phyloP scores from a whole-genome alignment of 2,113 vertebrate genomes.

The Promerops cafer region DNA sequence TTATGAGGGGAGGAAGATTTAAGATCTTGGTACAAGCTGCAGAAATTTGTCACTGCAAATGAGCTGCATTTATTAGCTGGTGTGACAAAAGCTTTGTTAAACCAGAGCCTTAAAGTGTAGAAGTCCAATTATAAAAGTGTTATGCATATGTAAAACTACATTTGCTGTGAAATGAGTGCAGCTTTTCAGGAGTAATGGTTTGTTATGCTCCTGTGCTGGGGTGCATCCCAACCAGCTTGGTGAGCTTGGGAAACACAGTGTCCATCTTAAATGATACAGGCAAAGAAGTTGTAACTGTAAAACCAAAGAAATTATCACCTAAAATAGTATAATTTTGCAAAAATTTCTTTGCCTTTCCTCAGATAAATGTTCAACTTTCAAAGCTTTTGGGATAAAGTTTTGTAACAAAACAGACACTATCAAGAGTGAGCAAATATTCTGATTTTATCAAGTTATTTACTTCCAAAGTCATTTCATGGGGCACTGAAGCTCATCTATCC shows the following conservation, averaged over 20 bases:
- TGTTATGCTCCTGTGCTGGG: neutral
- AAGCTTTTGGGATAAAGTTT: neutral
- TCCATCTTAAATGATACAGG: neutral
- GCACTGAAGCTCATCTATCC: neutral
- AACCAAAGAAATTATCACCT: neutral
- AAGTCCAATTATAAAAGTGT: neutral
- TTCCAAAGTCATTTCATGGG: neutral
- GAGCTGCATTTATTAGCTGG: neutral
- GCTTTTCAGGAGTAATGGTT: neutral
- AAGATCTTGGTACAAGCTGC: neutral
- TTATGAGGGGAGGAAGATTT: neutral
- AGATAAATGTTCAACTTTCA: neutral
- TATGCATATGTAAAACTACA: neutral
- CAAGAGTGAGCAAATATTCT: neutral
- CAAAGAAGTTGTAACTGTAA: neutral
- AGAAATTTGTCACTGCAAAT: neutral
- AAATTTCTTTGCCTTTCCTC: neutral
- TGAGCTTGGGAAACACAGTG: neutral
- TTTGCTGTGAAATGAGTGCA: neutral
- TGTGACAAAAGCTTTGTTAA: neutral
- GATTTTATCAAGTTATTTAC: neutral
- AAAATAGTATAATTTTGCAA: neutral
- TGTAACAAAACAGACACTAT: neutral
- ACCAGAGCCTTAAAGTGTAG: neutral
- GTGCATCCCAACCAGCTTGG: neutral